These are phyloP conservation scores for Kuschelorhynchus macadamiae DNA, from an alignment of 2,888 invertebrate genomes.

Conservation along the genomic window DNA sequence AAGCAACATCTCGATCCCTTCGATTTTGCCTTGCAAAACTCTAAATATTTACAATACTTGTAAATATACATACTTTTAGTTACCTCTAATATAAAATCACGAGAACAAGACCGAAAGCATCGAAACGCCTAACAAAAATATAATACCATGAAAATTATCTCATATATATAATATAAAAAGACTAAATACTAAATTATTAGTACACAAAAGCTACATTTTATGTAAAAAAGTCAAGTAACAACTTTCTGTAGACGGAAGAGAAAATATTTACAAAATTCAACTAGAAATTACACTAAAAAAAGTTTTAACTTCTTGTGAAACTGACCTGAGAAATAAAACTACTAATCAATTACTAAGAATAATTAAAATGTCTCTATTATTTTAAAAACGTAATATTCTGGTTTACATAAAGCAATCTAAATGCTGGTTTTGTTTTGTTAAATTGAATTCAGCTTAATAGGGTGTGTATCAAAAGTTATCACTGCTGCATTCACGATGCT, in stretches of 20 bases:
- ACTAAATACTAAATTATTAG: constrained; percentile 44
- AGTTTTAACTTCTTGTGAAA: not conserved
- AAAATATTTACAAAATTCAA: constrained; percentile 18
- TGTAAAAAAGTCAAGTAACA: constrained; percentile 21
- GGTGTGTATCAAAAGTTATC: no score
- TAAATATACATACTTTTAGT: constrained; percentile 41
- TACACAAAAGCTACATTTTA: constrained; percentile 42
- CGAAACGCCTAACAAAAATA: constrained; percentile 33
- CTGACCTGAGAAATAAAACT: not conserved
- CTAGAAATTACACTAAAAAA: constrained; percentile 5
- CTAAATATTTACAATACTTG: constrained; percentile 40
- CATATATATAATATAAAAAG: constrained; percentile 36
- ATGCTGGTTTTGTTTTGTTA: no score
- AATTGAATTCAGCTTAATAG: no score
- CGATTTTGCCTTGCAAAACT: constrained; percentile 9
- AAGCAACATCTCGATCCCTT: constrained; percentile 22
- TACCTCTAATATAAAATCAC: constrained; percentile 27
- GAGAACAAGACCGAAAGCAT: constrained; percentile 54
- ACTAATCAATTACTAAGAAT: no score
- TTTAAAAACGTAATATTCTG: no score
- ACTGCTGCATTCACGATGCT: no score
- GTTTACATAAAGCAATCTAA: no score
- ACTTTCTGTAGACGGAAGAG: constrained; percentile 19
- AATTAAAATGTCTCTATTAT: no score
- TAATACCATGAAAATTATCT: constrained; percentile 29